Conservation (phyloP, 1,140 invertebrate genomes). For the Temnothorax curvispinosus region DNA sequence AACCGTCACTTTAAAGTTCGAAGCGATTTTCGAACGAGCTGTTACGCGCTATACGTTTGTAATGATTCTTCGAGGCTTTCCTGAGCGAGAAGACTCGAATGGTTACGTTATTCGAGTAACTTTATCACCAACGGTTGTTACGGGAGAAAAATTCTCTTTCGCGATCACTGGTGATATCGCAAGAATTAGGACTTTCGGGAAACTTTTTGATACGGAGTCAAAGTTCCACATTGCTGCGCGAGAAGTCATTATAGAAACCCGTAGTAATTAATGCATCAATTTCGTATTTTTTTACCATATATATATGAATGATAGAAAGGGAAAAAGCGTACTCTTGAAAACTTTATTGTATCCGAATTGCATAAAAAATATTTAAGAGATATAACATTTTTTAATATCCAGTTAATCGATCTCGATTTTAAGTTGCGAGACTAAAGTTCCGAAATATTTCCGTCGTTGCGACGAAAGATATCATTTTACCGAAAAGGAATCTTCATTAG, state of each 20-base stretch:
- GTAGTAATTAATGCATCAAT: background rate
- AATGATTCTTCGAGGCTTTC: slow-evolving; percentile 25
- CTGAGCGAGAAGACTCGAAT: background rate
- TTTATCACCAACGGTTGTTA: slow-evolving; percentile 22
- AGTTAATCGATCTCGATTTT: background rate
- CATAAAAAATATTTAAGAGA: background rate
- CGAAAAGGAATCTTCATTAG: background rate
- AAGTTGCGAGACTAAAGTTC: background rate
- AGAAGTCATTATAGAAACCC: background rate
- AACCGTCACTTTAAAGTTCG: slow-evolving; percentile 31
- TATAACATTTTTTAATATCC: background rate
- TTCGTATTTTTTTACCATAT: no score
- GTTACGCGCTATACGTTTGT: slow-evolving; percentile 9
- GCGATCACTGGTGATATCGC: background rate
- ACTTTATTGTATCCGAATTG: background rate
- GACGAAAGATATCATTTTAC: background rate
- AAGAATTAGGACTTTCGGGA: slow-evolving; percentile 17
- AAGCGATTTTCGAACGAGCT: slow-evolving; percentile 34
- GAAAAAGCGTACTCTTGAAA: background rate
- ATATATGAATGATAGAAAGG: background rate
- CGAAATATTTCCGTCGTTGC: background rate
- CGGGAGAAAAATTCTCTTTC: background rate
- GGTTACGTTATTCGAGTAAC: background rate
- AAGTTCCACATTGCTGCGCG: no score
- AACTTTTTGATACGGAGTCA: background rate